A percentile compares a stretch with the other conserved stretches of the same genome.
Evolutionary conservation across 2,113 vertebrate genomes (phyloP).

Genomic region (Hippotragus niger): DNA sequence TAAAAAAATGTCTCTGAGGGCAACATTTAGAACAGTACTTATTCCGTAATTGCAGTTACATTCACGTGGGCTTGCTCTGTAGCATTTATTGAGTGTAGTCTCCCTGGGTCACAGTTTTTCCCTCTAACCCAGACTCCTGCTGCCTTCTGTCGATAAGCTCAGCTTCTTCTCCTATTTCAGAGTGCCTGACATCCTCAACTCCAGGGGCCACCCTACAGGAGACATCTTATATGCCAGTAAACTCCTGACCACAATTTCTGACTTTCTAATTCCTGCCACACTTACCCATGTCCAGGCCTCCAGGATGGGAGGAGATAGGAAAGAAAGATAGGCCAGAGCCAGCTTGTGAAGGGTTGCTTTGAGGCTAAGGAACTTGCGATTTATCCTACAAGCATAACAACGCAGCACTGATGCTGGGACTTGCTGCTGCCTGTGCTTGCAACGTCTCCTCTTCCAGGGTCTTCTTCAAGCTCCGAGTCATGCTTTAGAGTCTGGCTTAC

Average conservation of each 20-base stretch:
- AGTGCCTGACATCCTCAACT: not conserved
- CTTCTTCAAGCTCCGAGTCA: not conserved
- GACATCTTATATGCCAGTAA: not conserved
- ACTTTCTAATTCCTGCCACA: not conserved
- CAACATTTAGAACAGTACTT: not conserved
- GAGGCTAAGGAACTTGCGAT: not conserved
- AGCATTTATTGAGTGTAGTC: not conserved
- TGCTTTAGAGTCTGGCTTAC: not conserved
- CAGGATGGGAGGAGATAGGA: not conserved
- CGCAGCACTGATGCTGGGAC: not conserved
- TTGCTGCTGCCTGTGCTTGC: not conserved
- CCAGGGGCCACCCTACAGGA: not conserved
- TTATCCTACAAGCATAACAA: not conserved
- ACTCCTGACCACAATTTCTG: not conserved
- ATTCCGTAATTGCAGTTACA: not conserved
- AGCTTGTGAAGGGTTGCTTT: not conserved
- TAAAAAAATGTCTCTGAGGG: not conserved
- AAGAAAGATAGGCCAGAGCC: not conserved
- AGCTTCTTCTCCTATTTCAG: not conserved
- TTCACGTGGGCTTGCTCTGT: not conserved
- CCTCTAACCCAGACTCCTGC: not conserved
- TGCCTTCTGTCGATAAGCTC: not conserved
- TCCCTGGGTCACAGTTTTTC: not conserved
- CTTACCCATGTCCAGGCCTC: not conserved
- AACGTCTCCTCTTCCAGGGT: not conserved